Percentiles rank a stretch among this genome's conserved stretches.
These are phyloP conservation scores for Anguilla obscura DNA, from an alignment of 2,797 vertebrate genomes.

Conservation along the genomic window DNA sequence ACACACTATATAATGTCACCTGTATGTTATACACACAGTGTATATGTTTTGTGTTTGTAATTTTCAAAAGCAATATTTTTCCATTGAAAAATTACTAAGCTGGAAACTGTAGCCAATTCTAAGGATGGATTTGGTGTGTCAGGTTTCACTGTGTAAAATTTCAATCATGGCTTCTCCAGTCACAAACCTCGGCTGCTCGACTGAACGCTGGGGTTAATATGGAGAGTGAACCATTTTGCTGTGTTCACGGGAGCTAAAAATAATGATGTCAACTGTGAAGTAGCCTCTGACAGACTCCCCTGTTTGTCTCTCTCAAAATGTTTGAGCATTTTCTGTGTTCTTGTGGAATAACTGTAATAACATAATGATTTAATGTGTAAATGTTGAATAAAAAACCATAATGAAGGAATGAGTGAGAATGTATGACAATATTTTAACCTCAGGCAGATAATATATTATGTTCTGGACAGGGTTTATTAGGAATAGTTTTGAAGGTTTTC, in stretches of 20 bases:
- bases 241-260: not conserved
- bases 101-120: slow-evolving; percentile 31
- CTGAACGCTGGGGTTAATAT: slow-evolving; percentile 1
- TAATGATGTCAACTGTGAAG: not conserved
- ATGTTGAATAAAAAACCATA: not conserved
- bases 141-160: not conserved
- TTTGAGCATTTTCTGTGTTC: not conserved
- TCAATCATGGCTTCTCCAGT: not conserved
- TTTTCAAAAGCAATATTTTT: slow-evolving; percentile 37
- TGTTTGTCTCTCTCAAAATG: not conserved
- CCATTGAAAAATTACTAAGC: slow-evolving; percentile 42
- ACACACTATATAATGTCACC: not conserved
- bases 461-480: not conserved
- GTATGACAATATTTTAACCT: not conserved
- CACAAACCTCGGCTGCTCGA: not conserved
- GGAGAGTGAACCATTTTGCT: not conserved
- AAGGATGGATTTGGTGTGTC: not conserved
- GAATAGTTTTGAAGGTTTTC: too few species aligned
- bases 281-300: not conserved
- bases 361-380: not conserved
- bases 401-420: too few species aligned
- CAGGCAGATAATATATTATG: not conserved
- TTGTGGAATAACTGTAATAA: not conserved
- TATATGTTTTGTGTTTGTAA: slow-evolving; percentile 38
- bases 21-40: slow-evolving; percentile 11